Evolutionary conservation across 1,140 invertebrate genomes (phyloP).

Genomic region (Gonioctena quinquepunctata): DNA sequence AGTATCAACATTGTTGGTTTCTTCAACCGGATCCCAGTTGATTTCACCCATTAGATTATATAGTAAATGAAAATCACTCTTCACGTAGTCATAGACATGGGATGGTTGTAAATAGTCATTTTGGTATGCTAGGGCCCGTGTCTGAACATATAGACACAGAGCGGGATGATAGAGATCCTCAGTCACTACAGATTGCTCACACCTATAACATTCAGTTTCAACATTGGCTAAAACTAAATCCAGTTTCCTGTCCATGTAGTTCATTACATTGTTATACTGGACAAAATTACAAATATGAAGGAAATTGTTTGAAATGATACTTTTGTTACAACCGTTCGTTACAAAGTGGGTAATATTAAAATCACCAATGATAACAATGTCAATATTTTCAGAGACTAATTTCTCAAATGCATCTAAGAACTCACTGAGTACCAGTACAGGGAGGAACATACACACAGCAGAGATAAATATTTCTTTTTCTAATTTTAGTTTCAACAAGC

Average conservation of each 20-base stretch:
- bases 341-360: neutral
- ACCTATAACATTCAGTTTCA: neutral
- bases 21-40: neutral
- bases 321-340: neutral
- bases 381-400: neutral
- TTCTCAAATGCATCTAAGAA: neutral
- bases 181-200: neutral
- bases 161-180: neutral
- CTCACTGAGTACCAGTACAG: neutral
- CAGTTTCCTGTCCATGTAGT: neutral
- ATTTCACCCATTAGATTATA: neutral
- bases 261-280: neutral
- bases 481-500: neutral
- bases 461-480: neutral
- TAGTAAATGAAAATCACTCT: neutral
- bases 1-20: neutral
- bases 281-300: neutral
- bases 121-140: neutral
- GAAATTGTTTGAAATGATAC: neutral
- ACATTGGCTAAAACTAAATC: neutral
- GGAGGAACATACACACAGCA: neutral
- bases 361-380: neutral
- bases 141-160: neutral
- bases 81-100: neutral
- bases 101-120: neutral